Conservation (phyloP, 2,888 invertebrate genomes). For the Cyclophora albipunctata region DNA sequence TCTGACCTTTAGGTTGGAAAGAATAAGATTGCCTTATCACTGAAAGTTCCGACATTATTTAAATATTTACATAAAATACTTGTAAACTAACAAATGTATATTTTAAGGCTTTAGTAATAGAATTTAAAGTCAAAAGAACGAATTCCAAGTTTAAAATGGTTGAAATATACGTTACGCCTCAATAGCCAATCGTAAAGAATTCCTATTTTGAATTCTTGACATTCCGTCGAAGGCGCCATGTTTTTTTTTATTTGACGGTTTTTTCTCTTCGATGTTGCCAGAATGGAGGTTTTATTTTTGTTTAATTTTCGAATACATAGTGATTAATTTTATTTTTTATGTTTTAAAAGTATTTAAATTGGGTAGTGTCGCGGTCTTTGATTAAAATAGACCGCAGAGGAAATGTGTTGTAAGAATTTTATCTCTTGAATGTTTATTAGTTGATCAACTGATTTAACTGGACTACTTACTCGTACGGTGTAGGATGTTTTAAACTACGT, state of each 20-base stretch:
- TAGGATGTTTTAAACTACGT: too few species aligned
- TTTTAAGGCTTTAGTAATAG: slow-evolving; percentile 1
- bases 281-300: slow-evolving; percentile 6
- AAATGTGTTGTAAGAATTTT: slow-evolving; percentile 1
- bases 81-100: slow-evolving; percentile 7
- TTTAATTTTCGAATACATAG: not conserved
- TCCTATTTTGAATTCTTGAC: slow-evolving; percentile 48
- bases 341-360: slow-evolving; percentile 13
- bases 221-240: slow-evolving; percentile 39
- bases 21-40: slow-evolving; percentile 50
- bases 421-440: too few species aligned
- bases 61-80: slow-evolving; percentile 20
- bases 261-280: slow-evolving; percentile 16
- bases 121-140: slow-evolving; percentile 11
- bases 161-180: slow-evolving; percentile 33
- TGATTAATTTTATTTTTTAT: slow-evolving; percentile 18
- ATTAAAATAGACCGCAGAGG: slow-evolving; percentile 1
- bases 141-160: slow-evolving; percentile 14
- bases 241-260: slow-evolving; percentile 28
- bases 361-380: slow-evolving; percentile 9
- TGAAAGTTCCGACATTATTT: slow-evolving; percentile 39
- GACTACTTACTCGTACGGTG: too few species aligned
- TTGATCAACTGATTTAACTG: too few species aligned
- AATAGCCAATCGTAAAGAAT: slow-evolving; percentile 48
- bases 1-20: slow-evolving; percentile 32